A percentile compares a stretch with the other conserved stretches of the same genome.
Conservation (phyloP, 2,797 vertebrate genomes). For the Notolepis coatsorum region DNA sequence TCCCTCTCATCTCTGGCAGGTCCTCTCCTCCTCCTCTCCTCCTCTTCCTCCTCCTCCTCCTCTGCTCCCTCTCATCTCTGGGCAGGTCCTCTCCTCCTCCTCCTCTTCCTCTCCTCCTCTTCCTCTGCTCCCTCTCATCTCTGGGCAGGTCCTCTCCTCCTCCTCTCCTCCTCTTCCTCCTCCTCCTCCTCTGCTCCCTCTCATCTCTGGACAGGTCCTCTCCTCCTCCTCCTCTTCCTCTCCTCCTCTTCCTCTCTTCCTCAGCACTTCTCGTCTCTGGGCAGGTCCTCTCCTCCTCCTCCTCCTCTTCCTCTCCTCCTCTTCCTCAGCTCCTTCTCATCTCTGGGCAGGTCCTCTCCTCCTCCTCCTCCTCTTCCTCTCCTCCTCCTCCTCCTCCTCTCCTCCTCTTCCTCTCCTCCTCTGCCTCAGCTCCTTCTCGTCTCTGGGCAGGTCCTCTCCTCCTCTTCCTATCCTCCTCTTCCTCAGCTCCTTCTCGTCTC, state of each 20-base stretch:
- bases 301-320: background rate
- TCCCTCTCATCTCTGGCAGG: too few relatives aligned
- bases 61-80: conserved; percentile 49
- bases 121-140: background rate
- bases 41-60: background rate
- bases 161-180: background rate
- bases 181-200: background rate
- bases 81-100: conserved; percentile 17
- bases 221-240: background rate
- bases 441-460: conserved; percentile 9
- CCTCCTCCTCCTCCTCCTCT: background rate
- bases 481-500: conserved; percentile 10
- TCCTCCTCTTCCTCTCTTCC: background rate
- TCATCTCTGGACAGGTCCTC: background rate
- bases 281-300: background rate
- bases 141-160: too few relatives aligned
- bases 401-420: background rate
- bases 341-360: background rate
- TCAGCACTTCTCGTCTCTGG: background rate
- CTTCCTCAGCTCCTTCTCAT: background rate
- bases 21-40: conserved; percentile 30
- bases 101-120: background rate
- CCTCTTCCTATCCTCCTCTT: conserved; percentile 10
- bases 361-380: background rate
- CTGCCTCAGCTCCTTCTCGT: background rate